phyloP scores from a whole-genome alignment of 2,797 vertebrate species.

The Coreius guichenoti region DNA sequence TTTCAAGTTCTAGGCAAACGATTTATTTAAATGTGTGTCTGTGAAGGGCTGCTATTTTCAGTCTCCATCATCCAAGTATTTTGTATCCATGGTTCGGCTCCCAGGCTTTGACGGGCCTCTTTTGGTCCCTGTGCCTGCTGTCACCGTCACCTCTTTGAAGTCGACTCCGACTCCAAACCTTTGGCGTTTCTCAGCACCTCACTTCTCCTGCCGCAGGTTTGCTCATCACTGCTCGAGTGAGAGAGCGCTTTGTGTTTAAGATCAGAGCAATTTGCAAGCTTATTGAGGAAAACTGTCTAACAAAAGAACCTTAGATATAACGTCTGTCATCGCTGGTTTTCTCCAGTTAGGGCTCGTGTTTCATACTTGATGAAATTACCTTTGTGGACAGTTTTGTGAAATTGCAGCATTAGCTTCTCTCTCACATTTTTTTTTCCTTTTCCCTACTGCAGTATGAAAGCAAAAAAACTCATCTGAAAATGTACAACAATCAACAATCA shows the following conservation, averaged over 20 bases:
- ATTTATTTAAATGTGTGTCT: neutral
- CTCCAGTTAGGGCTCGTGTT: constrained; percentile 63
- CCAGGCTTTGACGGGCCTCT: constrained; percentile 62
- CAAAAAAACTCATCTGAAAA: neutral
- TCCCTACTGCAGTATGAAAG: neutral
- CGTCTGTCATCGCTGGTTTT: constrained; percentile 81
- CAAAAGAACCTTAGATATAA: constrained; percentile 86
- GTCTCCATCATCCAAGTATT: constrained; percentile 12
- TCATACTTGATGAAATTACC: constrained; percentile 59
- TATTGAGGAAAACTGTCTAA: constrained; percentile 80
- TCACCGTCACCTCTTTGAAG: constrained; percentile 83
- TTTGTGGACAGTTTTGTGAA: constrained; percentile 57
- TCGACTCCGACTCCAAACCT: constrained; percentile 83
- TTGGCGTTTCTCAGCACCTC: constrained; percentile 84
- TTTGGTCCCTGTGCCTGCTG: constrained; percentile 73
- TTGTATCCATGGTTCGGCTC: constrained; percentile 23
- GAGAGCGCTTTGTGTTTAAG: constrained; percentile 86
- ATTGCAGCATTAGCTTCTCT: constrained; percentile 40
- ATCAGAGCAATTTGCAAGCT: constrained; percentile 95
- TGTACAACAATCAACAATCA: neutral
- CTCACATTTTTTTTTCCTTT: neutral
- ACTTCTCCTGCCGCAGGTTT: constrained; percentile 79
- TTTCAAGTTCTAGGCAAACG: neutral
- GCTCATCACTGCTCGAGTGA: constrained; percentile 78
- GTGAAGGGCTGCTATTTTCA: neutral